These are phyloP conservation scores for Drosophila anomelani DNA, from an alignment of 2,888 invertebrate genomes.

Conservation along the genomic window DNA sequence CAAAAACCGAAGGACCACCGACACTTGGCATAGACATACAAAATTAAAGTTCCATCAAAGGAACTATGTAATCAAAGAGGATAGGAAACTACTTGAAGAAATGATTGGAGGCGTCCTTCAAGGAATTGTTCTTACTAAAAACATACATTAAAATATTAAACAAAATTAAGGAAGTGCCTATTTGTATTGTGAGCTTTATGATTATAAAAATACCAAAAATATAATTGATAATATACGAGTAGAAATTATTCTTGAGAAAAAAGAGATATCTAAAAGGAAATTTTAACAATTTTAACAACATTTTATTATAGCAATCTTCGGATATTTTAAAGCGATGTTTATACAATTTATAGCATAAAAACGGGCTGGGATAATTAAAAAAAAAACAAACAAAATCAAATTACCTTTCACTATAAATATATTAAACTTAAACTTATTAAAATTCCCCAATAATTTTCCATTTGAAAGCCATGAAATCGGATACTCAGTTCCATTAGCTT, in stretches of 20 bases:
- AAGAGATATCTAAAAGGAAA: background rate
- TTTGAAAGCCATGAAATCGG: background rate
- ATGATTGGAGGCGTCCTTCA: background rate
- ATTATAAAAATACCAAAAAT: background rate
- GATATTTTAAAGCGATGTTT: background rate
- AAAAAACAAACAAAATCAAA: no score
- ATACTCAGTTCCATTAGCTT: slow-evolving; percentile 1
- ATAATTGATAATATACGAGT: no score
- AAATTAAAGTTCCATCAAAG: slow-evolving; percentile 38
- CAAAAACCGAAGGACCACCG: slow-evolving; percentile 2
- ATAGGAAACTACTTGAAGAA: background rate
- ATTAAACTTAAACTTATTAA: background rate
- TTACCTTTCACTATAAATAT: background rate
- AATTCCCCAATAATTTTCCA: background rate
- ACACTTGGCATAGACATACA: slow-evolving; percentile 15
- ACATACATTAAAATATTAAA: background rate
- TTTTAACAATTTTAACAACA: background rate
- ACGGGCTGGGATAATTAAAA: no score
- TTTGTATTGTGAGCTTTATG: background rate
- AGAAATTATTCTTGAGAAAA: no score
- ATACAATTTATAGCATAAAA: no score
- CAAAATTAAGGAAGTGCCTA: background rate
- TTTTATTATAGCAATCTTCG: no score
- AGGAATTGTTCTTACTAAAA: background rate
- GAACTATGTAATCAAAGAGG: slow-evolving; percentile 20